phyloP scores from a whole-genome alignment of 2,888 invertebrate species.

The Synanthedon andrenaeformis region DNA sequence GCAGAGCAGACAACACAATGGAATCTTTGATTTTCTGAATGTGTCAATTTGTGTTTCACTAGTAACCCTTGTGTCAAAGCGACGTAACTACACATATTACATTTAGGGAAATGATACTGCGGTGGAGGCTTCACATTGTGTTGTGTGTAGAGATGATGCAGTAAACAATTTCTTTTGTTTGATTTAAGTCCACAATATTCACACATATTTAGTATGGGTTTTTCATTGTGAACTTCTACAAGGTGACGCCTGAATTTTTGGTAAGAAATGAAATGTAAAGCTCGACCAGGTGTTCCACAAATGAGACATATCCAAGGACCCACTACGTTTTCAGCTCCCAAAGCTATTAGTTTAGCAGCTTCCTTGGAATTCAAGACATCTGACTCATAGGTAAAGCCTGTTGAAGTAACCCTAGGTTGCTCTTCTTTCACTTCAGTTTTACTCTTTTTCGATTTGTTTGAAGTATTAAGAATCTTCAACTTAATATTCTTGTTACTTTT shows the following conservation, averaged over 20 bases:
- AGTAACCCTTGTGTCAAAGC: constrained; percentile 80
- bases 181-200: constrained; percentile 88
- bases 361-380: constrained; percentile 73
- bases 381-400: constrained; percentile 47
- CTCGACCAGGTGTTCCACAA: constrained; percentile 77
- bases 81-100: constrained; percentile 79
- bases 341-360: constrained; percentile 70
- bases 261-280: constrained; percentile 80
- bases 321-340: constrained; percentile 72
- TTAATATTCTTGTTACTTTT: constrained; percentile 90
- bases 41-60: constrained; percentile 76
- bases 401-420: constrained; percentile 21
- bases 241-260: constrained; percentile 85
- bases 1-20: constrained; percentile 70
- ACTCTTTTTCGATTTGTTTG: constrained; percentile 28
- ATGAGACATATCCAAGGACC: constrained; percentile 87
- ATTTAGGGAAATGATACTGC: constrained; percentile 81
- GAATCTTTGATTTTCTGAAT: constrained; percentile 57
- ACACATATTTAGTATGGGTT: constrained; percentile 81
- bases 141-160: constrained; percentile 84
- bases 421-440: constrained; percentile 20
- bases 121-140: constrained; percentile 82
- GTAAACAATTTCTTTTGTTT: constrained; percentile 76
- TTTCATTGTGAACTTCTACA: constrained; percentile 82
- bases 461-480: constrained; percentile 82